Percentiles rank a stretch among this genome's conserved stretches.
phyloP scores from a whole-genome alignment of 1,140 invertebrate species.

The Caerostris darwini region DNA sequence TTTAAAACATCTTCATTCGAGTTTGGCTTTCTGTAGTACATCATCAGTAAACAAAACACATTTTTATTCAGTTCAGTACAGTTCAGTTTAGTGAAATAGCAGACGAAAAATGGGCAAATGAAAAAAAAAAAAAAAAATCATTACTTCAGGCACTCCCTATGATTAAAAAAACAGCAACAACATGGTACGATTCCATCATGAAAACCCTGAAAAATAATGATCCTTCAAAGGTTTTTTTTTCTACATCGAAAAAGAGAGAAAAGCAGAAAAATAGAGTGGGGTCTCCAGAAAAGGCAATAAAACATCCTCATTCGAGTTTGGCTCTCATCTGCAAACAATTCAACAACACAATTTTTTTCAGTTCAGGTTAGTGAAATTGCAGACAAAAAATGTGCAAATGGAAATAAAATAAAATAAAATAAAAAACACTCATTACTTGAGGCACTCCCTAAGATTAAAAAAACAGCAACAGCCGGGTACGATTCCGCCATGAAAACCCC shows the following conservation, averaged over 20 bases:
- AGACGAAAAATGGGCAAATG: not conserved
- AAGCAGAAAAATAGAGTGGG: not conserved
- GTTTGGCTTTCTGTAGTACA: too few relatives aligned
- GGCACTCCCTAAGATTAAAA: conserved; percentile 6
- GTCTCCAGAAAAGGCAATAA: not conserved
- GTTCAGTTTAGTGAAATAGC: too few relatives aligned
- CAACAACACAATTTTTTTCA: too few relatives aligned
- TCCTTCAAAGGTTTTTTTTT: too few relatives aligned
- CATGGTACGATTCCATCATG: not conserved
- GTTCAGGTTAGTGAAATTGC: too few relatives aligned
- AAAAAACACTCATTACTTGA: conserved; percentile 25
- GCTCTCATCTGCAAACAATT: too few relatives aligned
- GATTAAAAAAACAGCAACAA: conserved; percentile 27
- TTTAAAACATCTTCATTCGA: too few relatives aligned
- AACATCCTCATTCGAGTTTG: too few relatives aligned
- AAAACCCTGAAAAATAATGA: too few relatives aligned
- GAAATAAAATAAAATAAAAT: not conserved
- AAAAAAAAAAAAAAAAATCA: conserved; percentile 9
- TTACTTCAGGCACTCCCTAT: not conserved
- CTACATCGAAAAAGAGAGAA: too few relatives aligned
- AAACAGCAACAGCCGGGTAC: not conserved
- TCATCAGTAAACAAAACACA: too few relatives aligned
- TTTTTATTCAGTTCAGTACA: too few relatives aligned
- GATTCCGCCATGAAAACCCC: not conserved
- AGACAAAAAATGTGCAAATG: not conserved